Conservation (phyloP, 2,888 invertebrate genomes). For the Steinernema carpocapsae region DNA sequence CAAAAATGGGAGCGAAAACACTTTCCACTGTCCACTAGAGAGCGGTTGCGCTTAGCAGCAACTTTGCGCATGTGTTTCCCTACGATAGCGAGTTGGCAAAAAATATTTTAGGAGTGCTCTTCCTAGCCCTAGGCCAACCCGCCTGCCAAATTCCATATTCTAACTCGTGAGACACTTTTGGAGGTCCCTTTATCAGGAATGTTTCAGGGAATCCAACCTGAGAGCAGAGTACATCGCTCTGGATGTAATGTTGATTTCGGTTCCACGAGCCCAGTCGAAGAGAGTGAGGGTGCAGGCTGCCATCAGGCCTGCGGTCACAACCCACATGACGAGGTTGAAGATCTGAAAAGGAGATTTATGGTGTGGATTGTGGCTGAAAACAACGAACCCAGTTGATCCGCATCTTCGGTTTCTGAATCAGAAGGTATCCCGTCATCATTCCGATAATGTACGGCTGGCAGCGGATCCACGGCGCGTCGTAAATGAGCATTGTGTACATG, state of each 20-base stretch:
- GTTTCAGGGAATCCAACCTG: background rate
- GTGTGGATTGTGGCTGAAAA: background rate
- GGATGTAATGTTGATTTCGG: slow-evolving; percentile 1
- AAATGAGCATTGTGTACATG: slow-evolving; percentile 37
- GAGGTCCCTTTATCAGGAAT: too few relatives aligned
- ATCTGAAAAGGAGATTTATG: slow-evolving; percentile 16
- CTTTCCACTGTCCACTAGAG: too few relatives aligned
- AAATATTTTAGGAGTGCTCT: too few relatives aligned
- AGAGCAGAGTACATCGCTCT: slow-evolving; percentile 25
- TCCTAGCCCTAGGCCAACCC: too few relatives aligned
- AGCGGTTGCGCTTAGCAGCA: too few relatives aligned
- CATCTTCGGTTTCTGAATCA: slow-evolving; percentile 36
- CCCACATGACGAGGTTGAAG: slow-evolving; percentile 37
- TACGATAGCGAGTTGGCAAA: too few relatives aligned
- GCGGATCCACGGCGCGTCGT: slow-evolving; percentile 38
- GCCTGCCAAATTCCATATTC: too few relatives aligned
- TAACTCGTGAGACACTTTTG: too few relatives aligned
- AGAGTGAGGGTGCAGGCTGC: slow-evolving; percentile 23
- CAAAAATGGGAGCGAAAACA: too few relatives aligned
- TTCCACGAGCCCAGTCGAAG: slow-evolving; percentile 21
- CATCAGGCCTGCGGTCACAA: slow-evolving; percentile 28
- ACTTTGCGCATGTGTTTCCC: too few relatives aligned
- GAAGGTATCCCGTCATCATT: slow-evolving; percentile 39
- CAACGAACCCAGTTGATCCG: slow-evolving; percentile 34
- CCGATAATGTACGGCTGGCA: slow-evolving; percentile 43